These are phyloP conservation scores for Nansenia antarctica DNA, from an alignment of 2,113 vertebrate genomes.

Conservation along the genomic window DNA sequence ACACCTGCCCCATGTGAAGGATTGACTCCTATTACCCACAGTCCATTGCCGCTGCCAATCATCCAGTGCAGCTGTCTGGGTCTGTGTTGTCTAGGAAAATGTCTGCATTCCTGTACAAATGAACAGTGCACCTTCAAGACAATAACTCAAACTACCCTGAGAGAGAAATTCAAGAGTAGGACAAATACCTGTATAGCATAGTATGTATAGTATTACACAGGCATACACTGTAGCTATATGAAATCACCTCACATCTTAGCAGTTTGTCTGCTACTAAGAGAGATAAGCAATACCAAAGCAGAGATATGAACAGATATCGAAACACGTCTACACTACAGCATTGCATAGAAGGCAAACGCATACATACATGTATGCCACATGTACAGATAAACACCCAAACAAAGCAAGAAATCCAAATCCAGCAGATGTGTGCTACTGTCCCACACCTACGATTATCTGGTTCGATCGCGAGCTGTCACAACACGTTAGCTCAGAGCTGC, in stretches of 20 bases:
- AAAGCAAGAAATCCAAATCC: constrained; percentile 2
- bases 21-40: constrained; percentile 66
- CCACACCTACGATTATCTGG: constrained; percentile 7
- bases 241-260: neutral
- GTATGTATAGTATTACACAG: neutral
- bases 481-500: constrained; percentile 6
- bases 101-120: constrained; percentile 70
- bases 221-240: neutral
- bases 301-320: neutral
- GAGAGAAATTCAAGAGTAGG: constrained; percentile 50
- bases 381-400: constrained; percentile 19
- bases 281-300: neutral
- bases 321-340: constrained; percentile 17
- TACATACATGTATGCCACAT: neutral
- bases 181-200: neutral
- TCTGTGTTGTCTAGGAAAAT: constrained; percentile 59
- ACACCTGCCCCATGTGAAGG: constrained; percentile 68
- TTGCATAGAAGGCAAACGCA: neutral
- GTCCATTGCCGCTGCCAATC: constrained; percentile 70
- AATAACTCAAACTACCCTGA: constrained; percentile 44
- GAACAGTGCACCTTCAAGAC: constrained; percentile 52
- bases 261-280: neutral
- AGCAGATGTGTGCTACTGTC: constrained; percentile 2
- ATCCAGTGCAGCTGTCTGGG: constrained; percentile 63
- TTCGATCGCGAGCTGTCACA: constrained; percentile 27